Evolutionary conservation across 2,113 vertebrate species (phyloP), one percentile per base, ranked within the genome.

Genomic region (Australoheros scitulus): DNA sequence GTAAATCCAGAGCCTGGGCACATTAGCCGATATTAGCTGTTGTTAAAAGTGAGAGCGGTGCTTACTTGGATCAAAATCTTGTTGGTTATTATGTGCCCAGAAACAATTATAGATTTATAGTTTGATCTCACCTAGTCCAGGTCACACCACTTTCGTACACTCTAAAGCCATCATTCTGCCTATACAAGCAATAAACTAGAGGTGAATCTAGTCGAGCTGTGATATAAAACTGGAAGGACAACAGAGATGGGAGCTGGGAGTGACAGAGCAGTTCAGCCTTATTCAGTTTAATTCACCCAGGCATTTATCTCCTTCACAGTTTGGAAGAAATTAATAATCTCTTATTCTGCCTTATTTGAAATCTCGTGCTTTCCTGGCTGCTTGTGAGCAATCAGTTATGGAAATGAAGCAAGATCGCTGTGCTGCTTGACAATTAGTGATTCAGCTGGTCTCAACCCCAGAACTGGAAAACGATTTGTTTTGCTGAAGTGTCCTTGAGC

Each of bases 201-300:
- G 11, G 52, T 18, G 13, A 65, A 20, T 61, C 8, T n/a, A 3
- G 41, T 59, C 63, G 43, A 83, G 50, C 75, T 2, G 5, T 77
- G 65, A 83, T 50, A 15, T 47, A 36, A 59, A 47, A 52, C 70
- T 60, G 57, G 65, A 79, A 75, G 43, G 47, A 72, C 20, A 17
- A 34, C 68, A 52, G 18, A 60, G 11, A 34, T 38, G 65, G 8
- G 26, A 80, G 38, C 56, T 65, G 26, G 32, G n/a, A 43, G 63
- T 68, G 79, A 81, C 79, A 29, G 50, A 75, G 56, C 50, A 74
- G 47, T 84, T 83, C n/a, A 76, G 70, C 75, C 34, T 68, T 26
- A 43, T 86, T 86, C 34, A 14, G 2, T 77, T 76, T 2, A 47
- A 38, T 74, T 77, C 55, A 59, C 24, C 22, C 13, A 17, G 63